phyloP scores from a whole-genome alignment of 2,113 vertebrate species.

The Nymphicus hollandicus region DNA sequence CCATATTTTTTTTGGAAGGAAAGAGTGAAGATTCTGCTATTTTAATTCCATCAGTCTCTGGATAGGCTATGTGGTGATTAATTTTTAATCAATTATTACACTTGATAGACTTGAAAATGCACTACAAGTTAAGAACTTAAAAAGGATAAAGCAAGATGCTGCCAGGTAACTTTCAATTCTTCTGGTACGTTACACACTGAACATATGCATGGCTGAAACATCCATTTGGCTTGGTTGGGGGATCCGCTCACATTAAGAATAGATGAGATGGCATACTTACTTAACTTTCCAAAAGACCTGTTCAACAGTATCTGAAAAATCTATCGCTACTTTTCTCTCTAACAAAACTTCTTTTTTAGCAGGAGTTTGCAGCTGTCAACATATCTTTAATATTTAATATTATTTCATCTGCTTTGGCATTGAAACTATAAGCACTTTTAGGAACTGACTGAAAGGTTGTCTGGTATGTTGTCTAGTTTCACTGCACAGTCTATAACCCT shows the following conservation, averaged over 20 bases:
- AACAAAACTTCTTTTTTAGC: constrained; percentile 24
- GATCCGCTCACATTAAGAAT: constrained; percentile 37
- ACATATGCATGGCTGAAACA: constrained; percentile 34
- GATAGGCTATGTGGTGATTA: neutral
- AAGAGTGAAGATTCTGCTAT: neutral
- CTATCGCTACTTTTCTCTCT: neutral
- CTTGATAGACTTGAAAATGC: neutral
- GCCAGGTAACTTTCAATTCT: constrained; percentile 26
- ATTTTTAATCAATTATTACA: constrained; percentile 11
- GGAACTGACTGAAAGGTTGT: constrained; percentile 9
- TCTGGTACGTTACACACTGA: constrained; percentile 10
- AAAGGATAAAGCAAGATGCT: neutral
- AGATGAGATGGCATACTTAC: constrained; percentile 25
- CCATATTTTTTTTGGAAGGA: neutral
- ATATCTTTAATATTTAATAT: constrained; percentile 44
- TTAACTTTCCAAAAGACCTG: constrained; percentile 30
- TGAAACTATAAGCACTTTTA: constrained; percentile 15
- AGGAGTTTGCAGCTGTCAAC: constrained; percentile 12
- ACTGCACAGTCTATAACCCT: neutral
- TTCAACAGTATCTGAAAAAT: neutral
- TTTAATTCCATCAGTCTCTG: neutral
- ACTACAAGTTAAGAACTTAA: neutral
- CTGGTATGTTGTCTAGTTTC: neutral
- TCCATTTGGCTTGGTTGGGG: constrained; percentile 26
- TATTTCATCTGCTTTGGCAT: constrained; percentile 41